Evolutionary conservation across 2,113 vertebrate species (phyloP).

Genomic region (Carassius gibelio): DNA sequence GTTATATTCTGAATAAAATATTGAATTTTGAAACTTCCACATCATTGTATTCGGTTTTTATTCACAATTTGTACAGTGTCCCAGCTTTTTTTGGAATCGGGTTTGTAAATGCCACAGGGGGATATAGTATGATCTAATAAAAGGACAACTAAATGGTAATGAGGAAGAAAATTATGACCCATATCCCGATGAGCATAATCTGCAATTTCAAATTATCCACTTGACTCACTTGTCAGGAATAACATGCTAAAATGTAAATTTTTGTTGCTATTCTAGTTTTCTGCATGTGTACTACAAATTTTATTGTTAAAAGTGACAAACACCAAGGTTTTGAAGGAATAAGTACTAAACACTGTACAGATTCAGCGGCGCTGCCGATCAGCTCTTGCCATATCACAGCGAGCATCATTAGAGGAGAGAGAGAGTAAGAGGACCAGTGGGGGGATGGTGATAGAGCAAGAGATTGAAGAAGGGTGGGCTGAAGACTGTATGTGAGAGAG

Average conservation of each 20-base stretch:
- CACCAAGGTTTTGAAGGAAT: neutral
- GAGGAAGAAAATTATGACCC: neutral
- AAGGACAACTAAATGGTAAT: neutral
- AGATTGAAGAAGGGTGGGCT: slow-evolving; percentile 18
- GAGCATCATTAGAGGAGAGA: slow-evolving; percentile 44
- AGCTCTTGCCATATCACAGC: slow-evolving; percentile 6
- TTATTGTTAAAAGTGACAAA: neutral
- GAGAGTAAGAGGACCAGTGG: slow-evolving; percentile 7
- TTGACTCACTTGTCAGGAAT: neutral
- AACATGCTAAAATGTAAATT: too few relatives aligned
- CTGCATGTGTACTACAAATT: too few relatives aligned
- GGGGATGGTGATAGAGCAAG: slow-evolving; percentile 37
- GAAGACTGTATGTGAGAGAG: slow-evolving; percentile 33
- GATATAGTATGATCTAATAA: neutral
- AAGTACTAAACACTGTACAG: neutral
- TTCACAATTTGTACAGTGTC: too few relatives aligned
- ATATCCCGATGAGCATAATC: neutral
- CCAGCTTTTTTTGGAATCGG: too few relatives aligned
- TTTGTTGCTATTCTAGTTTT: too few relatives aligned
- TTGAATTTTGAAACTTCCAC: too few relatives aligned
- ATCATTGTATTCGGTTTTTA: too few relatives aligned
- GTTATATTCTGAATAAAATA: too few relatives aligned
- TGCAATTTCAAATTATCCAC: neutral
- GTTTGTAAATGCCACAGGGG: too few relatives aligned
- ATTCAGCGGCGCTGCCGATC: neutral